Evolutionary conservation across 2,888 invertebrate species (phyloP), one percentile per base, ranked within the genome.

Genomic region (Orthosia cruda): DNA sequence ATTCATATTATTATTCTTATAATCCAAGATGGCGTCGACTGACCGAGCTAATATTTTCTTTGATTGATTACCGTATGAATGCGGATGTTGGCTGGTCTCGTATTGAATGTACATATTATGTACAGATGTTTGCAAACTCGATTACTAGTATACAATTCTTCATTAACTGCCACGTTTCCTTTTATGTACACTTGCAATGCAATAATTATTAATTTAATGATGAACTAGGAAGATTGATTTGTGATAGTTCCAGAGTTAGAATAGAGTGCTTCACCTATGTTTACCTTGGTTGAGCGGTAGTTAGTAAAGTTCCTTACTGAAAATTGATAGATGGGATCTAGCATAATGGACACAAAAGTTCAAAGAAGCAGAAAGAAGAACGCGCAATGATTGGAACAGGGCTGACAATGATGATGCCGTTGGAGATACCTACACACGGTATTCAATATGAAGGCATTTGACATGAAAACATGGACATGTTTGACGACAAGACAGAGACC

Each of bases 151-250:
- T 69, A 61, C 40, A 80, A 80, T 87, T 86, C 71, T 84, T 74
- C 68, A 77, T 81, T 87, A 84, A 85, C 86, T 81, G 81, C 74
- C 77, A 78, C 15, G 68, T 61, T 72, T 26, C 77, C 82, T 77
- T 76, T 62, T 86, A 81, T 62, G 78, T 75, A 57, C 26, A 71
- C 47, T 66, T 59, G 59, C 55, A 80, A 68, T 75, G 61, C 55
- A 65, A 69, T 16, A 65, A 58, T 75, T 63, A 76, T 65, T 76
- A 20, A 64, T 69, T 52, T 54, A 64, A 62, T 65, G 26, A 76
- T 65, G 40, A 52, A 65, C 52, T 26, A 55, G 77, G 47, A 61
- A 65, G 55, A 47, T 23, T 13, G 23, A 58, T 75, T 65, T 12
- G 13, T 4, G 3, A 13, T n/a, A 32, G 13, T 55, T 61, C 16